phyloP scores from a whole-genome alignment of 2,797 vertebrate genomes.

The Pyrocephalus nanus region DNA sequence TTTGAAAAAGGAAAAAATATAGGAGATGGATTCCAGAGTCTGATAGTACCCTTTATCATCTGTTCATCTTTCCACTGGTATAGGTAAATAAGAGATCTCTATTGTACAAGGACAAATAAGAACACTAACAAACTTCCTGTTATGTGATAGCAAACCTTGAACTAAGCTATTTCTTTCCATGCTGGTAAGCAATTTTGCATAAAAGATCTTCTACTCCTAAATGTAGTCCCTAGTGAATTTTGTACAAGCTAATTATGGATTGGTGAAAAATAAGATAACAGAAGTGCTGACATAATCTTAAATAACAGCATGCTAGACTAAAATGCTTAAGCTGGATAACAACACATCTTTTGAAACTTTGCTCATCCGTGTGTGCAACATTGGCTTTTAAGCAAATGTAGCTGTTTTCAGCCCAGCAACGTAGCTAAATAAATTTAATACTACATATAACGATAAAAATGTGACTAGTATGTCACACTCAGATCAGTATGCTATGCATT shows the following conservation, averaged over 20 bases:
- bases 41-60: background rate
- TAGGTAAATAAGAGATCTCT: background rate
- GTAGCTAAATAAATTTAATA: background rate
- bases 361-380: background rate
- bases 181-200: constrained; percentile 30
- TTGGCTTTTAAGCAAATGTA: background rate
- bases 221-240: constrained; percentile 18
- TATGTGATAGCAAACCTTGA: background rate
- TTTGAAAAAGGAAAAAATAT: background rate
- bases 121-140: background rate
- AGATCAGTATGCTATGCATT: background rate
- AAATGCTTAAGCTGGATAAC: background rate
- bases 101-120: background rate
- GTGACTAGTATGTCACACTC: background rate
- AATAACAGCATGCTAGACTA: background rate
- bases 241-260: constrained; percentile 21
- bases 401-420: background rate
- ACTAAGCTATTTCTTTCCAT: constrained; percentile 12
- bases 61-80: background rate
- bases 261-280: constrained; percentile 39
- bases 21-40: background rate
- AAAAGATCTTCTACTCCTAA: constrained; percentile 3
- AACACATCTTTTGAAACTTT: background rate
- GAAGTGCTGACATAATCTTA: constrained; percentile 35
- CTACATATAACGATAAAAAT: background rate